Conservation (phyloP, 2,888 invertebrate species). For the Tetanocera ferruginea region DNA sequence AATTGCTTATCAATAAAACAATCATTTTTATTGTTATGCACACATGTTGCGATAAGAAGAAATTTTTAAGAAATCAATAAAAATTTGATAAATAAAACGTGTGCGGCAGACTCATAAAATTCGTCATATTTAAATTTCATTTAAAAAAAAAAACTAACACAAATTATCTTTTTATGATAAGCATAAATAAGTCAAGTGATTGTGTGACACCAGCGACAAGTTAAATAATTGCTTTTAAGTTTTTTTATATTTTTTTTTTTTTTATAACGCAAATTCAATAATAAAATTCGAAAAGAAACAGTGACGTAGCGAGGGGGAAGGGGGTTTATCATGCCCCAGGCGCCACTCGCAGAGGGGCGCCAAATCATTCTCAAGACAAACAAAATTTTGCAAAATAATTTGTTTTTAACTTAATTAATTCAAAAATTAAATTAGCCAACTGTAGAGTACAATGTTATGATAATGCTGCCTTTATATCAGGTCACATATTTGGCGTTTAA, state of each 20-base stretch:
- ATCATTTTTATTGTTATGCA: constrained; percentile 31
- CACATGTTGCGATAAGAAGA: constrained; percentile 23
- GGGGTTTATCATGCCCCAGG: too few species aligned
- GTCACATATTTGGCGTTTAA: too few species aligned
- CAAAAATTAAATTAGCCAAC: too few species aligned
- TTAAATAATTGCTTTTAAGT: background rate
- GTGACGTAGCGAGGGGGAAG: too few species aligned
- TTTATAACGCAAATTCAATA: too few species aligned
- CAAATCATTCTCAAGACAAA: too few species aligned
- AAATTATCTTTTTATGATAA: background rate
- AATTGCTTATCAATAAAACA: constrained; percentile 28
- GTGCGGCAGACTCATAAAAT: background rate
- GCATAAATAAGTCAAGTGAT: background rate
- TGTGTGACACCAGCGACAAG: background rate
- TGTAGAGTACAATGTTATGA: too few species aligned
- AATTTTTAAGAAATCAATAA: constrained; percentile 31
- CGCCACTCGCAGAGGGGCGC: too few species aligned
- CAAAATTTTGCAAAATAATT: too few species aligned
- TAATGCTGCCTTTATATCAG: too few species aligned
- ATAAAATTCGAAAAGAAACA: too few species aligned
- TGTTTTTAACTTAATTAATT: too few species aligned
- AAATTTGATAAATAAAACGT: background rate
- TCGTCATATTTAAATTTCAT: background rate
- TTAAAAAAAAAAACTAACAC: background rate
- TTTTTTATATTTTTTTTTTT: background rate